Evolutionary conservation across 2,113 vertebrate genomes (phyloP).

Genomic region (Hippocampus guttulatus): DNA sequence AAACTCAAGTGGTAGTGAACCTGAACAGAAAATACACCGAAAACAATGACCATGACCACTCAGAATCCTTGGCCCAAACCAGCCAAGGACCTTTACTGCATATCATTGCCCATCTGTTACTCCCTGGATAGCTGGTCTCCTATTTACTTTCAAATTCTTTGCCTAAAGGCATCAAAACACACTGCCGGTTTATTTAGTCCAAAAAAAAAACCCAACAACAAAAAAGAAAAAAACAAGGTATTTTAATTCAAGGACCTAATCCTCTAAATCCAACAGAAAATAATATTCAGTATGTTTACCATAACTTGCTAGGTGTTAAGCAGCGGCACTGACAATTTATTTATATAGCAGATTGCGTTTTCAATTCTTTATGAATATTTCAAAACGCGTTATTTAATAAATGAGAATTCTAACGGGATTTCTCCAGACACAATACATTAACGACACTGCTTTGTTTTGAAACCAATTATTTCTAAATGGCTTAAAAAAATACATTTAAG

Average conservation of each 20-base stretch:
- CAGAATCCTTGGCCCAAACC: not conserved
- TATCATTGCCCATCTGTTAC: not conserved
- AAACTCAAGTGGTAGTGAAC: conserved; percentile 29
- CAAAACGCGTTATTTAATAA: not conserved
- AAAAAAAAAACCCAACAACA: not conserved
- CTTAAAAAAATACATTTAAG: not conserved
- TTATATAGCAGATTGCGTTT: not conserved
- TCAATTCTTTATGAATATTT: not conserved
- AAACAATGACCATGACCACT: not conserved
- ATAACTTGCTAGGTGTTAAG: not conserved
- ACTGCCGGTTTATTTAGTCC: not conserved
- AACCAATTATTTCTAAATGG: conserved; percentile 2
- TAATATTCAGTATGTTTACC: not conserved
- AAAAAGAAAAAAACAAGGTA: not conserved
- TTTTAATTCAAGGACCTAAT: not conserved
- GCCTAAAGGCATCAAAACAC: not conserved
- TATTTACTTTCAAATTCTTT: conserved; percentile 9
- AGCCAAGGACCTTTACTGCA: not conserved
- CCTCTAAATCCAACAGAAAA: not conserved
- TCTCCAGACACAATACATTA: not conserved
- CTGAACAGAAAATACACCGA: not conserved
- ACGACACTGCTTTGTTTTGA: not conserved
- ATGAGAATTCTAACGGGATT: not conserved
- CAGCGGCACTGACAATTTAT: not conserved
- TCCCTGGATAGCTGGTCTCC: conserved; percentile 1